Evolutionary conservation across 2,113 vertebrate species (phyloP).

Genomic region (Clarias macrocephalus): DNA sequence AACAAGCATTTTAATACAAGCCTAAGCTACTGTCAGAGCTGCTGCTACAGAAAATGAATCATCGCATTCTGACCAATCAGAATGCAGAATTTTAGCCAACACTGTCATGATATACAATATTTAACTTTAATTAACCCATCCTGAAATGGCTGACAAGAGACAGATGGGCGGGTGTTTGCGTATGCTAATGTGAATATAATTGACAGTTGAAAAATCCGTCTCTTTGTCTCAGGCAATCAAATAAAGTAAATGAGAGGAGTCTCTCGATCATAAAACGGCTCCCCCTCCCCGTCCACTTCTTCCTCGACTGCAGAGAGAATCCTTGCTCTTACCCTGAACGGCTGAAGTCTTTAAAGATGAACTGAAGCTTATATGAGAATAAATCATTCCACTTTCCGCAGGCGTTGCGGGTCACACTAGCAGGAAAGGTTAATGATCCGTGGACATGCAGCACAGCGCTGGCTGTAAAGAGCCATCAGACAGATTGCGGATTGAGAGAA

Average conservation of each 20-base stretch:
- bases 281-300: not conserved
- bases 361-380: constrained; percentile 56
- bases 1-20: not conserved
- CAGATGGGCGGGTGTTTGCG: constrained; percentile 21
- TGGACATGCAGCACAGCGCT: constrained; percentile 30
- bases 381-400: constrained; percentile 49
- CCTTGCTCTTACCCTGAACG: constrained; percentile 3
- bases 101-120: not conserved
- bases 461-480: constrained; percentile 50
- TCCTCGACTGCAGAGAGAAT: not conserved
- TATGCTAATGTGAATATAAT: constrained; percentile 34
- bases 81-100: not conserved
- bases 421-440: constrained; percentile 55
- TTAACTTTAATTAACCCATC: constrained; percentile 61
- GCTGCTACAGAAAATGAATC: not conserved
- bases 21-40: not conserved
- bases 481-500: constrained; percentile 42
- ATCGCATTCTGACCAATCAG: constrained; percentile 8
- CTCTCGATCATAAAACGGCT: not conserved
- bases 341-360: constrained; percentile 38
- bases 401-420: constrained; percentile 33
- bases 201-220: constrained; percentile 17
- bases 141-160: constrained; percentile 74
- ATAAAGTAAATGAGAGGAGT: constrained; percentile 20
- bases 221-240: constrained; percentile 16